A percentile compares a stretch with the other conserved stretches of the same genome.
Conservation (phyloP, 2,113 vertebrate species). For the Lampris incognitus region DNA sequence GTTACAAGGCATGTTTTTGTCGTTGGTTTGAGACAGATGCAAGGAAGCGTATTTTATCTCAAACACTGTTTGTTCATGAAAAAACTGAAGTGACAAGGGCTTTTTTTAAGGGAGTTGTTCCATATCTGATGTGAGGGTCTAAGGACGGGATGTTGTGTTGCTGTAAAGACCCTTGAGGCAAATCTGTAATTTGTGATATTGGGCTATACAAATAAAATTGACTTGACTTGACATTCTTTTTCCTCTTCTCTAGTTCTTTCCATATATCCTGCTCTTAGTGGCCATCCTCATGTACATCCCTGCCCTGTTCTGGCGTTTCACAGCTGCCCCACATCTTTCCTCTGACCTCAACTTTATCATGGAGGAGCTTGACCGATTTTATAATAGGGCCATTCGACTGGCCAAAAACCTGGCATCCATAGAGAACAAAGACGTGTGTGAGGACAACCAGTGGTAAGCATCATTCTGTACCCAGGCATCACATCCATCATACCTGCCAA, state of each 20-base stretch:
- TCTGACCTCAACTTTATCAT: slow-evolving; percentile 96
- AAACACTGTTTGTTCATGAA: too few relatives aligned
- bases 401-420: slow-evolving; percentile 83
- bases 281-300: slow-evolving; percentile 93
- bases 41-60: too few relatives aligned
- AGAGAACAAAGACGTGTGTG: slow-evolving; percentile 73
- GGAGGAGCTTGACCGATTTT: slow-evolving; percentile 96
- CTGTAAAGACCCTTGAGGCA: too few relatives aligned
- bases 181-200: too few relatives aligned
- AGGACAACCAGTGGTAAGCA: slow-evolving; percentile 71
- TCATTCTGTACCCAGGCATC: neutral
- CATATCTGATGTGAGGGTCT: too few relatives aligned
- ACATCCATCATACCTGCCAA: too few relatives aligned
- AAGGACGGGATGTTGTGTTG: too few relatives aligned
- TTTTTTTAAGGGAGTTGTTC: too few relatives aligned
- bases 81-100: too few relatives aligned
- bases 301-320: slow-evolving; percentile 90
- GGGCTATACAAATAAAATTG: neutral
- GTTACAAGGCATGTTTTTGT: too few relatives aligned
- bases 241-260: slow-evolving; percentile 87
- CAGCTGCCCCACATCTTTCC: slow-evolving; percentile 89
- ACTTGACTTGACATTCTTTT: neutral
- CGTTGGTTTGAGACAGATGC: too few relatives aligned
- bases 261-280: slow-evolving; percentile 90
- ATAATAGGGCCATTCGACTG: slow-evolving; percentile 90